Conservation (phyloP, 2,797 vertebrate genomes). For the Aselliscus stoliczkanus region DNA sequence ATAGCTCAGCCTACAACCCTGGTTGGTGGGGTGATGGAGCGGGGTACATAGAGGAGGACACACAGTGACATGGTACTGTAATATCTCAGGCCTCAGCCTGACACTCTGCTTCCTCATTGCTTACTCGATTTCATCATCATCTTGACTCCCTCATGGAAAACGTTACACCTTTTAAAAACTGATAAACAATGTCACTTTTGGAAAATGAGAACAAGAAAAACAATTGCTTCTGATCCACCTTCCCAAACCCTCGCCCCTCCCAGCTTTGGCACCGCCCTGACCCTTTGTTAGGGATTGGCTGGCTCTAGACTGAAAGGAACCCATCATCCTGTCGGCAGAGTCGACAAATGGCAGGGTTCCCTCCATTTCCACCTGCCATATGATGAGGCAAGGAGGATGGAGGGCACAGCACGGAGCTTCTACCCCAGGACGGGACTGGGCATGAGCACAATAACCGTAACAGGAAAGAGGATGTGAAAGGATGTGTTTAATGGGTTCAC, state of each 20-base stretch:
- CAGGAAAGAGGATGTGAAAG: not conserved
- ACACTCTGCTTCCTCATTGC: not conserved
- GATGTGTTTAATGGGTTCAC: not conserved
- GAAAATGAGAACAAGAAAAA: not conserved
- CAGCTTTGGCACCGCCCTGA: not conserved
- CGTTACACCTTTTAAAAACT: not conserved
- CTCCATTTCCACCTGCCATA: not conserved
- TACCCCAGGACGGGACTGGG: not conserved
- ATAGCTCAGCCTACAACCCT: not conserved
- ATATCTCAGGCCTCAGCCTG: not conserved
- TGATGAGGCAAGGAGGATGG: not conserved
- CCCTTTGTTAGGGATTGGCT: not conserved
- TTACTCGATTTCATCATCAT: not conserved
- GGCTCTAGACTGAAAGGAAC: not conserved
- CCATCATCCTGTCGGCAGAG: not conserved
- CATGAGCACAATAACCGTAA: not conserved
- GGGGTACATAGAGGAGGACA: too few relatives aligned
- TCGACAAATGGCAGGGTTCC: not conserved
- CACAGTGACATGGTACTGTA: not conserved
- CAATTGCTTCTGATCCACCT: not conserved
- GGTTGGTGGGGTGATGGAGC: not conserved
- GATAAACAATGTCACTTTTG: not conserved
- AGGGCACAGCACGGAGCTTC: not conserved
- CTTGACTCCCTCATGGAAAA: not conserved
- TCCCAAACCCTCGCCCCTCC: rapidly evolving